Evolutionary conservation across 2,888 invertebrate genomes (phyloP).

Genomic region (Polia nebulosa): DNA sequence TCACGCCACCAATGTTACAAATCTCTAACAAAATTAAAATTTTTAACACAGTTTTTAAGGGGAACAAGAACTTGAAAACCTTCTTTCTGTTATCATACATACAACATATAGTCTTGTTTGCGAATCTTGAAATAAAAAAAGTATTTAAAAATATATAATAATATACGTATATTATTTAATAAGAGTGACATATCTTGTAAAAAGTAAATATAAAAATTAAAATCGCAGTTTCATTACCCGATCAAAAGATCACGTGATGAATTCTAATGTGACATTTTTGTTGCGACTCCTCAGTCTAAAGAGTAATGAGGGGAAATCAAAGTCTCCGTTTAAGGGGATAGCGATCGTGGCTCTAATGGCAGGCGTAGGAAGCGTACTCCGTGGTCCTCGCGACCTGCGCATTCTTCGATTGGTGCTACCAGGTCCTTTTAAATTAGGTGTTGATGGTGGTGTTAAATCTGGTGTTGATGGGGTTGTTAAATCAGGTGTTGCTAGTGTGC

Average conservation of each 20-base stretch:
- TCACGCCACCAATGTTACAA: no score
- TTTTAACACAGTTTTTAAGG: no score
- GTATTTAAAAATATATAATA: neutral
- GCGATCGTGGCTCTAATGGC: constrained; percentile 59
- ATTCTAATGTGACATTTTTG: constrained; percentile 74
- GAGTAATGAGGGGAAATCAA: constrained; percentile 68
- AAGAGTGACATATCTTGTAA: constrained; percentile 15
- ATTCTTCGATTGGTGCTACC: constrained; percentile 13
- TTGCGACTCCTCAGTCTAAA: constrained; percentile 69
- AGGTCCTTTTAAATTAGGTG: no score
- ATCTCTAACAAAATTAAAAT: no score
- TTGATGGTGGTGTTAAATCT: no score
- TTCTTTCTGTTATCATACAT: no score
- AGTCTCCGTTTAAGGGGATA: constrained; percentile 54
- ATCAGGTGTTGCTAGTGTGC: no score
- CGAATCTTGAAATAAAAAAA: neutral
- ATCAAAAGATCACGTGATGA: constrained; percentile 65
- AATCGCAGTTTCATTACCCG: neutral
- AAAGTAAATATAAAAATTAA: constrained; percentile 17
- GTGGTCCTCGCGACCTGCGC: neutral
- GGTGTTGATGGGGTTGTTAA: no score
- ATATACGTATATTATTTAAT: constrained; percentile 10
- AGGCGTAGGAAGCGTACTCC: constrained; percentile 1
- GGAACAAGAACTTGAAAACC: no score
- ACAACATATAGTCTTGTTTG: neutral